Evolutionary conservation across 2,888 invertebrate genomes (phyloP).

Genomic region (Cepaea hortensis): DNA sequence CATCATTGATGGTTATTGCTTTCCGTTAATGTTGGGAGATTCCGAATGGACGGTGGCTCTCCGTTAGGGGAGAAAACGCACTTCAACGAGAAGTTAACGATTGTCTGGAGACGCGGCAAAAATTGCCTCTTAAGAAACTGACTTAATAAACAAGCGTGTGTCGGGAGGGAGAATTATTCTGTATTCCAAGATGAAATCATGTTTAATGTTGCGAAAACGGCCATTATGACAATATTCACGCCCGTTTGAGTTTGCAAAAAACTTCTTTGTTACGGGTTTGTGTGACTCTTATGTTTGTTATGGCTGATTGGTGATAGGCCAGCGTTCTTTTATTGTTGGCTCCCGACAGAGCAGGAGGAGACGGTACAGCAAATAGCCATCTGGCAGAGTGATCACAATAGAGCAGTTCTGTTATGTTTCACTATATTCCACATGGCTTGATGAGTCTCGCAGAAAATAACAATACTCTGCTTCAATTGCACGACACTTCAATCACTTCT

Average conservation of each 20-base stretch:
- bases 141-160: conserved; percentile 1
- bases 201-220: conserved; percentile 3
- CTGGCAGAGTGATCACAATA: too few relatives aligned
- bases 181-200: background rate
- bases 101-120: background rate
- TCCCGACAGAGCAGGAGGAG: too few relatives aligned
- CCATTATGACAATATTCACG: conserved; percentile 10
- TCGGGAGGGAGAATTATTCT: conserved; percentile 11
- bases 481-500: too few relatives aligned
- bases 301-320: too few relatives aligned
- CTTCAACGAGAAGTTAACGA: background rate
- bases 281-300: background rate
- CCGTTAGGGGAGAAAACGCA: background rate
- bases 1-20: background rate
- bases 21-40: background rate
- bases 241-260: background rate
- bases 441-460: too few relatives aligned
- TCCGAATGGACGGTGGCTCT: background rate
- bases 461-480: too few relatives aligned
- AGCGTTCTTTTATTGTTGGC: too few relatives aligned
- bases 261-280: background rate
- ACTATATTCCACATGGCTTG: too few relatives aligned
- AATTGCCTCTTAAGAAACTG: conserved; percentile 16
- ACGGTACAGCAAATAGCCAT: too few relatives aligned
- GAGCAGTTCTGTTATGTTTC: too few relatives aligned